Base-by-base conservation (phyloP, 1,140 invertebrate genomes). In the Solen grandis region DNA sequence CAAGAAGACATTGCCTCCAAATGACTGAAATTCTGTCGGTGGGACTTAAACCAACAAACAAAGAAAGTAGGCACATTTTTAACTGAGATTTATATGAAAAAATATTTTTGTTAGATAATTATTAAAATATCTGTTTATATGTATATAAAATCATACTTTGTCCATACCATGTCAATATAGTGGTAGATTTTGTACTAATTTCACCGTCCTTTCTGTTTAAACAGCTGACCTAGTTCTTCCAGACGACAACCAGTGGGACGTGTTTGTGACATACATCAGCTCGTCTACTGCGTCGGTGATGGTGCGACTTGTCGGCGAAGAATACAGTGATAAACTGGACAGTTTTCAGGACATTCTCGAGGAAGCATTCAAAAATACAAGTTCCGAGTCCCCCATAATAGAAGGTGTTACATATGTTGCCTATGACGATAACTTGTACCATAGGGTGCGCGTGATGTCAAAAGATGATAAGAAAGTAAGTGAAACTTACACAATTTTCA, bases 231-330 rank as follows among this genome's bases (percentile, higher is more conserved):
- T 84, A 16, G 16, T 38, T 22, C 55, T 84, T n/a, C 83, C 83
- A 16, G 82, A 73, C 10, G 82, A 84, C 0, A 73, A 75, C 3
- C 74, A 75, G 31, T 69, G 82, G 78, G 82, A 86, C 46, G 84
- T 86, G 5, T 70, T 82, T 50, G 76, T 86, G 1, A 81, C 82
- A 1, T 86, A 69, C 60, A 57, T 84, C 0, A 78, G 68, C 31
- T 66, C 76, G 2, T 74, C 41, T 2, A 76, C 57, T 5, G 76
- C 74, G n/a, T 77, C 74, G 0, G 73, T 85, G 2, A 84, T 78
- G 65, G 16, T 86, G 5, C 62, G 84, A 14, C 41, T 86, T 2
- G 79, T 86, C 52, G 84, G 84, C 13, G 74, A 79, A 33, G 25
- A 82, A 10, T 86, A 60, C 38, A 84, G 82, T 54, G 84, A 84